phyloP scores from a whole-genome alignment of 2,888 invertebrate genomes.

The Calephelis perditalis region DNA sequence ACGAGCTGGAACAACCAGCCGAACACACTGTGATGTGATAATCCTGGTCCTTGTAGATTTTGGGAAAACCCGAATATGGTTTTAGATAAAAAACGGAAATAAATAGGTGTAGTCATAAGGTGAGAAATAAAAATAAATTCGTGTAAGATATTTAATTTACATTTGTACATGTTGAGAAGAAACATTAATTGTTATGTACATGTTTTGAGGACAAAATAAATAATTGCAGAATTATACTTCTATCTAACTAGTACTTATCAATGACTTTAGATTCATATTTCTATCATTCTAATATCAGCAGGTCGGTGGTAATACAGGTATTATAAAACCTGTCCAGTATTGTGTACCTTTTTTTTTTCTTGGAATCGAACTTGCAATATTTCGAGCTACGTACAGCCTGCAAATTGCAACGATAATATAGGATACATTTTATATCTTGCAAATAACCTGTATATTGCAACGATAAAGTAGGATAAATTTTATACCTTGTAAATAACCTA shows the following conservation, averaged over 20 bases:
- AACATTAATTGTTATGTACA: conserved; percentile 61
- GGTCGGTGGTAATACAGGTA: not conserved
- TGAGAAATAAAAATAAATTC: conserved; percentile 21
- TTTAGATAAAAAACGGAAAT: not conserved
- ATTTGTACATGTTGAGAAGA: conserved; percentile 68
- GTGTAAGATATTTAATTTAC: conserved; percentile 54
- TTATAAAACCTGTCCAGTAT: not conserved
- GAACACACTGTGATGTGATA: no score
- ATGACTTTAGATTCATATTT: conserved; percentile 39
- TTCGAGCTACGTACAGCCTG: no score
- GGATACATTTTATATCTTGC: no score
- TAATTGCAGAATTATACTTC: conserved; percentile 59
- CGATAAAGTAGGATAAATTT: no score
- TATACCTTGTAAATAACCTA: no score
- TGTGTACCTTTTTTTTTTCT: no score
- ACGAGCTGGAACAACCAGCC: no score
- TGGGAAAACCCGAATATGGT: no score
- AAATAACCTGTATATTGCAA: no score
- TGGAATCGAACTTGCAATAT: no score
- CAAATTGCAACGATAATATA: no score
- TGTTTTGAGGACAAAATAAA: conserved; percentile 60
- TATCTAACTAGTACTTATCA: conserved; percentile 44
- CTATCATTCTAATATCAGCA: conserved; percentile 26
- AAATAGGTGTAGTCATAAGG: not conserved
- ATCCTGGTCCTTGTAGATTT: no score